These are phyloP conservation scores for Hyles euphorbiae DNA, from an alignment of 1,140 invertebrate species.

Conservation along the genomic window DNA sequence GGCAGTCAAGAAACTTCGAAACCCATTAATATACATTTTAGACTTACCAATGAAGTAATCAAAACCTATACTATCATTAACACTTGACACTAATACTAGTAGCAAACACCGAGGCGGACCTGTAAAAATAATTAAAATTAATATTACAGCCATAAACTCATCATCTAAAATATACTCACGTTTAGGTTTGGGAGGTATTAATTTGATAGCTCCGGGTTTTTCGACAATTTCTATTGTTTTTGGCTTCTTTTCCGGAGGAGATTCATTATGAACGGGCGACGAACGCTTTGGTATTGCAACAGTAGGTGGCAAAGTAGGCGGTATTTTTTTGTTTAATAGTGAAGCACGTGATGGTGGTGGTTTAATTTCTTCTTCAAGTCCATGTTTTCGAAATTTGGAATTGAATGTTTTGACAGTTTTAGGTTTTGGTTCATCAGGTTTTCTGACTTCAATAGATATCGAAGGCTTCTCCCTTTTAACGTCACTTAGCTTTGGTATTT, in stretches of 20 bases:
- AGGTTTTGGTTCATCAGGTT: constrained; percentile 80
- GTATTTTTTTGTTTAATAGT: constrained; percentile 78
- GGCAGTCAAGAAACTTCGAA: constrained; percentile 36
- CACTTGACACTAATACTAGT: constrained; percentile 28
- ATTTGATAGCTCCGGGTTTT: constrained; percentile 86
- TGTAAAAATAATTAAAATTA: constrained; percentile 64
- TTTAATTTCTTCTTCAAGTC: constrained; percentile 87
- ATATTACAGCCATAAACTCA: constrained; percentile 28
- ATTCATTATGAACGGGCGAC: constrained; percentile 77
- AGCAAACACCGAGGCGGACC: constrained; percentile 31
- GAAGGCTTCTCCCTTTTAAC: constrained; percentile 82
- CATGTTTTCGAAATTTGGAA: constrained; percentile 91
- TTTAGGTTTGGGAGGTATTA: constrained; percentile 91
- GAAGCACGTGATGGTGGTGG: constrained; percentile 81
- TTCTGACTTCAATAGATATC: constrained; percentile 86
- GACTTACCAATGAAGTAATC: constrained; percentile 61
- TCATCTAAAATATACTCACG: constrained; percentile 82
- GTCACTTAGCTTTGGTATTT: constrained; percentile 84
- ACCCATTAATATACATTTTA: constrained; percentile 66
- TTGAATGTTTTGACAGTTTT: constrained; percentile 93
- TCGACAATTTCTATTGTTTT: constrained; percentile 79
- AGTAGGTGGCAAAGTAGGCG: constrained; percentile 69
- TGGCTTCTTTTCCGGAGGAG: constrained; percentile 85
- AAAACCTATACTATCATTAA: constrained; percentile 40
- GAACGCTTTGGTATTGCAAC: constrained; percentile 77